These are phyloP conservation scores for Drosophila equinoxialis DNA, from an alignment of 1,140 invertebrate species.

Conservation along the genomic window DNA sequence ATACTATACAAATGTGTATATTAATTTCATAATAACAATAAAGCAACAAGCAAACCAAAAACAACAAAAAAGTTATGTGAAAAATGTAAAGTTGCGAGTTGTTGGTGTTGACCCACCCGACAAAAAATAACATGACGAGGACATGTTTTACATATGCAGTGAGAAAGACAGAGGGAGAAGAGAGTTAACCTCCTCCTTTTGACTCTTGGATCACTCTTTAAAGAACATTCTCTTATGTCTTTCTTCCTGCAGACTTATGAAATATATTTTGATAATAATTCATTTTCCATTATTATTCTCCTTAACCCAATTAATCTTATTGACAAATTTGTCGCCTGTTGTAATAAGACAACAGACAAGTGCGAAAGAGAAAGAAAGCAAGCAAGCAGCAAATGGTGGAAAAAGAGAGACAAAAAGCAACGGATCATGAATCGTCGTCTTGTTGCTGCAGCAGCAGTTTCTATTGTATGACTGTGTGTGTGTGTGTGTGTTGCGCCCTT, in stretches of 20 bases:
- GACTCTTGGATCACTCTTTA: too few species aligned
- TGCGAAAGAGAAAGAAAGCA: background rate
- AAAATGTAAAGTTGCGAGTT: conserved; percentile 43
- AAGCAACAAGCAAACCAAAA: conserved; percentile 43
- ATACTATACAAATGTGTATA: conserved; percentile 3
- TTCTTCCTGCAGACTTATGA: too few species aligned
- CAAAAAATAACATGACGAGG: conserved; percentile 25
- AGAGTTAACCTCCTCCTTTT: too few species aligned
- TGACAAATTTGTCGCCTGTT: conserved; percentile 55
- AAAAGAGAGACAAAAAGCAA: conserved; percentile 32
- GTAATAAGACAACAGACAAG: background rate
- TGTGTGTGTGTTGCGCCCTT: conserved; percentile 59
- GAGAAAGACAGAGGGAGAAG: too few species aligned
- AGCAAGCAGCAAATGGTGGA: too few species aligned
- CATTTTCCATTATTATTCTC: too few species aligned
- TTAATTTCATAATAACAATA: conserved; percentile 65
- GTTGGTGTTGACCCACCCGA: conserved; percentile 47
- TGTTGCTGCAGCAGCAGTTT: conserved; percentile 54
- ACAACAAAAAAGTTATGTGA: conserved; percentile 56
- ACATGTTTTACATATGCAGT: too few species aligned
- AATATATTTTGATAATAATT: too few species aligned
- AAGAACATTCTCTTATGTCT: too few species aligned
- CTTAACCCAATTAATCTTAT: background rate
- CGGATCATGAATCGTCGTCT: conserved; percentile 29
- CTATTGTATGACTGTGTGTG: conserved; percentile 34